These are phyloP conservation scores for Willisornis vidua DNA, from an alignment of 2,113 vertebrate species.

Conservation along the genomic window DNA sequence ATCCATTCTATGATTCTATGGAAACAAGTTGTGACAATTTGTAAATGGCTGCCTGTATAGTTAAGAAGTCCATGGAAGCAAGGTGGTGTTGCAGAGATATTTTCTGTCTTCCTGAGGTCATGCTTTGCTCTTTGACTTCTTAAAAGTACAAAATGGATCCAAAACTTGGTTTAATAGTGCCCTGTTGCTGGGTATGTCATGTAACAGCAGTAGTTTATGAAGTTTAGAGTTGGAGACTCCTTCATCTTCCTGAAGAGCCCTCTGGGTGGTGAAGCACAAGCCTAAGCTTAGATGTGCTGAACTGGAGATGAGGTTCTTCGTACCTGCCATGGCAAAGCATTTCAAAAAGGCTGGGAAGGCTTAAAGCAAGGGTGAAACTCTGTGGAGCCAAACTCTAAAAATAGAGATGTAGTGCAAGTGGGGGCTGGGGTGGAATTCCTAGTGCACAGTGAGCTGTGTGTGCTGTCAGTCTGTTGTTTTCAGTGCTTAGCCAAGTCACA, in stretches of 20 bases:
- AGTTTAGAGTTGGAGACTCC: background rate
- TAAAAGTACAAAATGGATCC: background rate
- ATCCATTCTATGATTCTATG: no score
- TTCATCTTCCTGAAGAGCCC: background rate
- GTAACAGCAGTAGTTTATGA: background rate
- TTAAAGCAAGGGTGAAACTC: background rate
- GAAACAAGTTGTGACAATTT: no score
- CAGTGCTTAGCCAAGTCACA: background rate
- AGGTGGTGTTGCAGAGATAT: background rate
- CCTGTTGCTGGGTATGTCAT: background rate
- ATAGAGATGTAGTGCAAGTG: no score
- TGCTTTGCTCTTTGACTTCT: background rate
- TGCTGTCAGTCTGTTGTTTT: background rate
- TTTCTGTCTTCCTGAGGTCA: background rate
- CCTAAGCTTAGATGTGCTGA: background rate
- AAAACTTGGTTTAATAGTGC: background rate
- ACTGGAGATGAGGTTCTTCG: background rate
- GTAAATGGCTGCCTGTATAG: no score
- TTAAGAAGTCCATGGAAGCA: background rate
- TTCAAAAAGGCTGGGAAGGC: background rate
- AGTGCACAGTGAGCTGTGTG: background rate
- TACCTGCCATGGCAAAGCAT: background rate
- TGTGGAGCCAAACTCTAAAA: background rate
- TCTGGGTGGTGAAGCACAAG: background rate
- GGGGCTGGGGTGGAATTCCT: background rate